Base-by-base conservation (phyloP, 1,140 invertebrate species). In the Eumeta japonica region DNA sequence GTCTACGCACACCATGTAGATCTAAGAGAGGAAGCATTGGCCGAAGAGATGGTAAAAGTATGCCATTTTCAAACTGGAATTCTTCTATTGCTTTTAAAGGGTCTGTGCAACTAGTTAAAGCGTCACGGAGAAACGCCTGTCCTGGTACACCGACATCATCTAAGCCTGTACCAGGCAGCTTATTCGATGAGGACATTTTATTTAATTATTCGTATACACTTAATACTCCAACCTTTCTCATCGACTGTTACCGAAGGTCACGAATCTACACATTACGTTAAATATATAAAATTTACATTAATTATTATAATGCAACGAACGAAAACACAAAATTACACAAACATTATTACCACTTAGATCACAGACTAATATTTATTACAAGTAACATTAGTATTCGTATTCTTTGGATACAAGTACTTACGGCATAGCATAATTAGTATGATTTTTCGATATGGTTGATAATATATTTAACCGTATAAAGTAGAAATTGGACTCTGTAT, bases 31-130 rank as follows among this genome's bases (percentile, higher is more conserved):
- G 94, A 27, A 98, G 67, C 87, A 97, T 97, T 16, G 94, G 92
- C 32, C 92, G 76, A 18, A 98, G 70, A 0, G 94, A 97, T 1
- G 94, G 94, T 20, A 98, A 70, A 20, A 97, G 70, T 48, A 98
- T 94, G 27, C 94, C 92, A 83, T 97, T 97, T 71, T 94, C 88
- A 16, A 92, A 87, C 81, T 98, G 95, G 80, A 98, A 98, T 76
- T 96, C 93, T 79, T 97, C 92, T 49, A 97, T 97, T 27, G 94
- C 93, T 78, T 93, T 94, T 2, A 97, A 62, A 10, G 94, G 94
- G 79, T 98, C 94, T 1, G 92, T 92, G 64, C 94, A 97, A 57
- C 92, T 96, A 14, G 94, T 96, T 2, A 98, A 77, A 29, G 94
- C 89, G 65, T 97, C 92, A 41, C 91, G 81, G 9, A 98, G 76